Evolutionary conservation across 2,113 vertebrate species (phyloP), one percentile per base, ranked within the genome.

Genomic region (Sitta europaea): DNA sequence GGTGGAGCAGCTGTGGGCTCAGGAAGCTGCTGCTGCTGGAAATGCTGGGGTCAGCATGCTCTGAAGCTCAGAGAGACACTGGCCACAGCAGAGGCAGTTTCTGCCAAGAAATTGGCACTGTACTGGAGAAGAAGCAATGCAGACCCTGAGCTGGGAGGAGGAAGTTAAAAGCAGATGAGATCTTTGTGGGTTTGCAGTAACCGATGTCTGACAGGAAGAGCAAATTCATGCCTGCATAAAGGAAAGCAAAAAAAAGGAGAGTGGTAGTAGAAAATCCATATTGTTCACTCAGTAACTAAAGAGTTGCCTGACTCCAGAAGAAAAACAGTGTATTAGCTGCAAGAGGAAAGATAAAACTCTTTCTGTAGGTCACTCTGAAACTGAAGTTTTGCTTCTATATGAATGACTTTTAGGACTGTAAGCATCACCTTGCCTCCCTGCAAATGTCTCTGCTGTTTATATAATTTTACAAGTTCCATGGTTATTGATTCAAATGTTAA

Each of bases 91-190:
- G 77, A 94, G 35, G 6, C 3, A 4, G 19, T 66, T 94, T 73
- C 78, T 82, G 76, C 83, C 47, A 80, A 94, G 68, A 66, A 77
- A 42, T 33, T 71, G 82, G 79, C 38, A 79, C 45, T 77, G 5
- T 31, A 47, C 35, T 94, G 92, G 76, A 78, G 86, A 76, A 94
- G 86, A 53, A 93, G 79, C 66, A 77, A 54, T 20, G 40, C 88
- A 80, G 88, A 95, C 55, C 86, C 72, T 17, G 70, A 86, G 59
- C 55, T 0, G 59, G 86, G 88, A 90, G 86, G 79, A 93, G 88
- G 95, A 97, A 97, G 96, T 95, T 88, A 86, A 94, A 88, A 95
- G 94, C 88, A 95, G 94, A 95, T 75, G 94, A 97, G 91, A 86
- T 92, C 94, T 96, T 92, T 96, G 96, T 74, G 94, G 92, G 67